These are phyloP conservation scores for Lagorchestes hirsutus DNA, from an alignment of 2,797 vertebrate species.

Conservation along the genomic window DNA sequence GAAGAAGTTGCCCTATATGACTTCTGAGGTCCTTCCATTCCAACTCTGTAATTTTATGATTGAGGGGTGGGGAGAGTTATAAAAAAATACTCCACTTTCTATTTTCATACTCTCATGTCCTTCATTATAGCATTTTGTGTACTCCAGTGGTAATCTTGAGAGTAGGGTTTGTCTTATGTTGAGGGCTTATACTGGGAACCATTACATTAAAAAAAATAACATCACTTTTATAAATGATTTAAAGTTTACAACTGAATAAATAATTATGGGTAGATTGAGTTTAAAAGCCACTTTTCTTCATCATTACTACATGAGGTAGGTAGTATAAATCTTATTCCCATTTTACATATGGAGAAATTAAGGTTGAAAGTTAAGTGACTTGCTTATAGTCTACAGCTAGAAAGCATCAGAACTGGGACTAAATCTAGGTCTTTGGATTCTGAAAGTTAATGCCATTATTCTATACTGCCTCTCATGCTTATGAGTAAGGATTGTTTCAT, in stretches of 20 bases:
- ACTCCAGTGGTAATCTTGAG: constrained; percentile 7
- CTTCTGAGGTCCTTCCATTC: background rate
- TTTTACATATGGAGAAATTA: background rate
- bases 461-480: background rate
- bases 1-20: background rate
- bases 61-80: constrained; percentile 40
- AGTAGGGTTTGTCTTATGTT: constrained; percentile 20
- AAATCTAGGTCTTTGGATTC: background rate
- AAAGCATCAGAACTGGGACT: background rate
- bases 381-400: background rate
- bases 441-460: background rate
- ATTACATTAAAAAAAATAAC: background rate
- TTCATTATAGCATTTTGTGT: constrained; percentile 34
- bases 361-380: background rate
- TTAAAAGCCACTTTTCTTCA: background rate
- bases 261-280: background rate
- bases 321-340: background rate
- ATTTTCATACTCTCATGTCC: constrained; percentile 14
- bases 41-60: constrained; percentile 9
- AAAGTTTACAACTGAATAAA: background rate
- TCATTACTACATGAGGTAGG: background rate
- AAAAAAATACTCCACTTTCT: constrained; percentile 51
- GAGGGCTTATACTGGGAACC: constrained; percentile 17
- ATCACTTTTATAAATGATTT: background rate
- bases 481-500: background rate